phyloP scores from a whole-genome alignment of 2,113 vertebrate species.

The Oophaga pumilio region DNA sequence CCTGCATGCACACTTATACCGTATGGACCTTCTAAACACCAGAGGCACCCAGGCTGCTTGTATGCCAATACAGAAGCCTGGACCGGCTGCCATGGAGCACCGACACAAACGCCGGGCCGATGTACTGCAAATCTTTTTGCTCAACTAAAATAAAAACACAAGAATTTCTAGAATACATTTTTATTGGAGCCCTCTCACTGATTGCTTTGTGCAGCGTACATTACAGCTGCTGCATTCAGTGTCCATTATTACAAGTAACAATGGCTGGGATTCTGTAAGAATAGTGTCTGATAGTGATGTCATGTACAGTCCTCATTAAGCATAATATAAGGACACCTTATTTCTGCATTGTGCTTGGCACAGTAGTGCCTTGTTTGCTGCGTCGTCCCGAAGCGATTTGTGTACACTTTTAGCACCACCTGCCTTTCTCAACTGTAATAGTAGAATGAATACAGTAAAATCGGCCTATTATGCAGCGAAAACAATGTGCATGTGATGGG shows the following conservation, averaged over 20 bases:
- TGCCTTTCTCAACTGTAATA: not conserved
- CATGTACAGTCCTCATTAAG: not conserved
- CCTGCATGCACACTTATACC: too few relatives aligned
- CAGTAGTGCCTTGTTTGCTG: not conserved
- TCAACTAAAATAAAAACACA: not conserved
- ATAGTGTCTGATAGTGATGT: slow-evolving; percentile 4
- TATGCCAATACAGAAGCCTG: too few relatives aligned
- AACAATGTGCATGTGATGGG: slow-evolving; percentile 7
- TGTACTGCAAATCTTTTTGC: too few relatives aligned
- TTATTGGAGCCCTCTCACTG: not conserved
- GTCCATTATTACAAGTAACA: slow-evolving; percentile 12
- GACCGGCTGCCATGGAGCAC: too few relatives aligned
- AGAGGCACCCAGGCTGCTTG: too few relatives aligned
- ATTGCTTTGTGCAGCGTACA: not conserved
- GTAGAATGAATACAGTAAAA: slow-evolving; percentile 3
- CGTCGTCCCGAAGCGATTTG: not conserved
- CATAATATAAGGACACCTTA: not conserved
- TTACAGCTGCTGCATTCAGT: not conserved
- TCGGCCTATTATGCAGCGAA: slow-evolving; percentile 8
- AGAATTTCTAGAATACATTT: not conserved
- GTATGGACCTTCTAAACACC: too few relatives aligned
- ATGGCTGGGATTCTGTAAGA: slow-evolving; percentile 30
- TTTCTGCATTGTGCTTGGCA: not conserved
- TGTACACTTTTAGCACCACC: slow-evolving; percentile 4
- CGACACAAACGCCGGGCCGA: too few relatives aligned